These are phyloP conservation scores for Drosophila bifasciata DNA, from an alignment of 1,140 invertebrate species.

Conservation along the genomic window DNA sequence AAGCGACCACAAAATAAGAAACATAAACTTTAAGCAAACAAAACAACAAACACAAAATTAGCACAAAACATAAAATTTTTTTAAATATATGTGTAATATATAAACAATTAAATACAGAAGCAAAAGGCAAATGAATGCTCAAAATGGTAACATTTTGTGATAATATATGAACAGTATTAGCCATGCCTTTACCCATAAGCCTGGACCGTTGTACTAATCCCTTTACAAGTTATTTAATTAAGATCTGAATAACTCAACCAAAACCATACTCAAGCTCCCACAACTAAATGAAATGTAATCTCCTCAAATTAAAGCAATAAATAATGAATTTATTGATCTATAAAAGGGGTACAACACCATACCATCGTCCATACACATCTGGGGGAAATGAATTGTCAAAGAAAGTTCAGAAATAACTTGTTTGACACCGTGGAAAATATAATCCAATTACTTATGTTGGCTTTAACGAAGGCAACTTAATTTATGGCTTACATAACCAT, in stretches of 20 bases:
- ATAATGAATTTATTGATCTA: conserved; percentile 42
- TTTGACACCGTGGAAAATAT: conserved; percentile 31
- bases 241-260: no score
- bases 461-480: neutral
- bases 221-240: no score
- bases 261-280: no score
- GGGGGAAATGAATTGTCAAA: conserved; percentile 32
- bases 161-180: no score
- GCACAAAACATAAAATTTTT: neutral
- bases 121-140: no score
- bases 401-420: conserved; percentile 36
- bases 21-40: conserved; percentile 25
- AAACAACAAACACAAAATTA: neutral
- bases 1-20: conserved; percentile 46
- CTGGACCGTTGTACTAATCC: no score
- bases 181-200: no score
- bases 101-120: conserved; percentile 3
- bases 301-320: conserved; percentile 9
- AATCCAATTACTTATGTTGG: conserved; percentile 30
- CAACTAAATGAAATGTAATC: neutral
- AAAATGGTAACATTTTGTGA: no score
- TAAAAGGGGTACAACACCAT: conserved; percentile 10
- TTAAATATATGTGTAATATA: no score
- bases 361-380: neutral
- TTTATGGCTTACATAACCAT: conserved; percentile 14